A percentile compares a stretch with the other conserved stretches of the same genome.
These are phyloP conservation scores for Cryptocephalus moraei DNA, from an alignment of 2,888 invertebrate genomes.

Conservation along the genomic window DNA sequence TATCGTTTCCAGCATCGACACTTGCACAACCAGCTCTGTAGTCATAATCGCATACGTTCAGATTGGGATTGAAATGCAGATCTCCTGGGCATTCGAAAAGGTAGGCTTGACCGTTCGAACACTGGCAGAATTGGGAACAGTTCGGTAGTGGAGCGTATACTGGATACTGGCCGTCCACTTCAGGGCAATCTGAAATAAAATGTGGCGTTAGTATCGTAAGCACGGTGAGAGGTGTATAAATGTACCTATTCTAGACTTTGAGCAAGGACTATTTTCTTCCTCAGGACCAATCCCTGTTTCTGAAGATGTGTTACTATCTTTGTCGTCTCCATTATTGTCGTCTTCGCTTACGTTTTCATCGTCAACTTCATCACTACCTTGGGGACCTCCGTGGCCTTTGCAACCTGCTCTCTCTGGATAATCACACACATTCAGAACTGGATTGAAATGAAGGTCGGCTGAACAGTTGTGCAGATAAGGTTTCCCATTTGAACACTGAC, in stretches of 20 bases:
- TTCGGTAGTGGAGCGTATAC: slow-evolving; percentile 9
- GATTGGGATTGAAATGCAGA: slow-evolving; percentile 10
- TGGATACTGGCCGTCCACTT: slow-evolving; percentile 6
- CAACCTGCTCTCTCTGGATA: no score
- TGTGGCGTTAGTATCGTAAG: no score
- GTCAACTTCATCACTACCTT: no score
- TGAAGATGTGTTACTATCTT: no score
- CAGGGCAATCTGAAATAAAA: slow-evolving; percentile 6
- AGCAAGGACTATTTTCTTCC: no score
- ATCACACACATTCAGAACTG: slow-evolving; percentile 10
- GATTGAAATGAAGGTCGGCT: slow-evolving; percentile 10
- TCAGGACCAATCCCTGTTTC: no score
- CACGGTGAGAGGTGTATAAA: no score
- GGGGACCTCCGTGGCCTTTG: no score
- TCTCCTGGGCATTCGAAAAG: slow-evolving; percentile 9
- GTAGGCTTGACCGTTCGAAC: slow-evolving; percentile 10
- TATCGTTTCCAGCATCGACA: no score
- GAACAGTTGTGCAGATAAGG: slow-evolving; percentile 11
- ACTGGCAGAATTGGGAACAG: slow-evolving; percentile 12
- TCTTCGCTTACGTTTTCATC: no score
- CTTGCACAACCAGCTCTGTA: slow-evolving; percentile 4
- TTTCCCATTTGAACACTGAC: slow-evolving; percentile 12
- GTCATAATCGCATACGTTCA: slow-evolving; percentile 11
- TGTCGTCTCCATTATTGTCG: no score
- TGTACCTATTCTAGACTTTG: no score